Conservation (phyloP, 2,797 vertebrate genomes). For the Epinephelus malabaricus region DNA sequence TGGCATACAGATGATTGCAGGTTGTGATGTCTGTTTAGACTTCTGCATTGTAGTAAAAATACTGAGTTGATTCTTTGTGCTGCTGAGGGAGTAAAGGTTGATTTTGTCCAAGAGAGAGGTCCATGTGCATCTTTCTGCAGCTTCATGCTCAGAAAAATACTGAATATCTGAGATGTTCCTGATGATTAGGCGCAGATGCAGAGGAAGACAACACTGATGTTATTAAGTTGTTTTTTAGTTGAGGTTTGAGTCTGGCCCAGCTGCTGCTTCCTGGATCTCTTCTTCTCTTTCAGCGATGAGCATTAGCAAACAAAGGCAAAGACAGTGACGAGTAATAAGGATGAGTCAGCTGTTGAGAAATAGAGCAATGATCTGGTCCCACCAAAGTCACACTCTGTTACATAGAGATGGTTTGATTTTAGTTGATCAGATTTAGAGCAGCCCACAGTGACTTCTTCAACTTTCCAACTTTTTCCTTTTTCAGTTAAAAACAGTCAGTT, state of each 20-base stretch:
- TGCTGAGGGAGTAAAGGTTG: not conserved
- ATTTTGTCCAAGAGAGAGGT: conserved; percentile 8
- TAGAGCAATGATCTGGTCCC: not conserved
- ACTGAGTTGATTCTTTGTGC: conserved; percentile 8
- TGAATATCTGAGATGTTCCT: not conserved
- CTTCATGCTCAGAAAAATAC: not conserved
- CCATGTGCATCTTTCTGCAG: not conserved
- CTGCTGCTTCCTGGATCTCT: conserved; percentile 19
- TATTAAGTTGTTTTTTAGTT: not conserved
- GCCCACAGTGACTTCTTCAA: not conserved
- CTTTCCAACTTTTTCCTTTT: too few species aligned
- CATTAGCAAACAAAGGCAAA: conserved; percentile 30
- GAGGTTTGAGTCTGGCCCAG: conserved; percentile 25
- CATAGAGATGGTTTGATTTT: conserved; percentile 14
- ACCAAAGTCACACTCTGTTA: not conserved
- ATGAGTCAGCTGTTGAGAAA: conserved; percentile 19
- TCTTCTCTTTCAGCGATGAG: conserved; percentile 14
- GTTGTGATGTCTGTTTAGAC: not conserved
- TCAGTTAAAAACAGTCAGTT: too few species aligned
- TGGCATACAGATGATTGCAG: conserved; percentile 26
- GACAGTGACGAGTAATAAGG: conserved; percentile 25
- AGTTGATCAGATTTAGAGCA: conserved; percentile 13
- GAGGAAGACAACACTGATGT: not conserved
- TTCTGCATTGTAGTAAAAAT: conserved; percentile 5
- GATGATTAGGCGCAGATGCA: too few species aligned